These are phyloP conservation scores for Umimayanthus kanabou DNA, from an alignment of 92 coral and sea anemone genomes.

Conservation along the genomic window DNA sequence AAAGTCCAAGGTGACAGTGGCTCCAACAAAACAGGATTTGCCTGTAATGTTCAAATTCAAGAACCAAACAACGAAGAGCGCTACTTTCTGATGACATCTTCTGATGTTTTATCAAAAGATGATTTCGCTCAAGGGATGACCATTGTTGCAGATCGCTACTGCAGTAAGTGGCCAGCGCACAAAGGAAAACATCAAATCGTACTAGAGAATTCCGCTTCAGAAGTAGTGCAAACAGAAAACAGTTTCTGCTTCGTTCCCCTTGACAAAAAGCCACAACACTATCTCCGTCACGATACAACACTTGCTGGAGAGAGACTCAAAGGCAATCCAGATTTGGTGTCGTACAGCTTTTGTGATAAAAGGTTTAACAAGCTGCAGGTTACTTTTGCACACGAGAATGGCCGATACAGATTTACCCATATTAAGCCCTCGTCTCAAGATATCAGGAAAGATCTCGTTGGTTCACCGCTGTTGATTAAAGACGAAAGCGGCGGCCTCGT, in stretches of 20 bases:
- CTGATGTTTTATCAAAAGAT: neutral
- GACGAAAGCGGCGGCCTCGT: neutral
- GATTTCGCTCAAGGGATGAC: neutral
- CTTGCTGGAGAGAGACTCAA: neutral
- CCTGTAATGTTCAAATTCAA: neutral
- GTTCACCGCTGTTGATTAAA: constrained; percentile 6
- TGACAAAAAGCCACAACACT: constrained; percentile 4
- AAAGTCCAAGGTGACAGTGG: neutral
- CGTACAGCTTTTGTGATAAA: neutral
- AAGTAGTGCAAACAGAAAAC: neutral
- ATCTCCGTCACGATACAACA: neutral
- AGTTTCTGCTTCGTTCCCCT: constrained; percentile 8
- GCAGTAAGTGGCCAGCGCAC: constrained; percentile 2
- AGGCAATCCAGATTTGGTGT: neutral
- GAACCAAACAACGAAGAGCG: neutral
- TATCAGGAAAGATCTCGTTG: neutral
- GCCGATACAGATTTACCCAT: neutral
- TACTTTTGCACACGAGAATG: neutral
- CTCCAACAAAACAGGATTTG: neutral
- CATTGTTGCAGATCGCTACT: constrained; percentile 13
- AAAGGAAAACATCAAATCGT: neutral
- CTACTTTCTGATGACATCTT: neutral
- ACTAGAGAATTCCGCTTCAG: neutral
- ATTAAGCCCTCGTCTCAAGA: neutral
- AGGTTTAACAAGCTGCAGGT: neutral